These are phyloP conservation scores for Mormyrops attenuatus DNA, from an alignment of 2,797 vertebrate genomes.

Conservation along the genomic window DNA sequence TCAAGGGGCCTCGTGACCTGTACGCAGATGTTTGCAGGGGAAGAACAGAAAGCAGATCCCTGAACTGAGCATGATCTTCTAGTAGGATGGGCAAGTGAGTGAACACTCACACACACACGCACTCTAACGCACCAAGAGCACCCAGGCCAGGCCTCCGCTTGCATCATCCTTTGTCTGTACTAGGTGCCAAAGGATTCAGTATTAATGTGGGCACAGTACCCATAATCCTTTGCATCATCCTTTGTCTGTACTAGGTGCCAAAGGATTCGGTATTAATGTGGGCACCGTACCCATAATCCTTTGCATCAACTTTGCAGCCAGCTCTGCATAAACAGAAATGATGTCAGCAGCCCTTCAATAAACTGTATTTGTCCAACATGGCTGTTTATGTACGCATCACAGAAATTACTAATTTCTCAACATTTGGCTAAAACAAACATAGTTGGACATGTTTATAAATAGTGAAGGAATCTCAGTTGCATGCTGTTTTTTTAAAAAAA, in stretches of 20 bases:
- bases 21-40: constrained; percentile 16
- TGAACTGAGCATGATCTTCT: constrained; percentile 26
- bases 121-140: constrained; percentile 30
- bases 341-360: constrained; percentile 31
- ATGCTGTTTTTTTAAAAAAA: constrained; percentile 31
- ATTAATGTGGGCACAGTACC: constrained; percentile 35
- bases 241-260: constrained; percentile 38
- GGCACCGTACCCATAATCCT: constrained; percentile 33
- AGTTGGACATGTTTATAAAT: constrained; percentile 58
- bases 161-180: constrained; percentile 31
- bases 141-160: constrained; percentile 23
- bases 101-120: constrained; percentile 21
- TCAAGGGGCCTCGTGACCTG: neutral
- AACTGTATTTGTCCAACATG: constrained; percentile 36
- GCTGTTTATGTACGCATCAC: constrained; percentile 40
- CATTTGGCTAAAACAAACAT: constrained; percentile 53
- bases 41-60: constrained; percentile 2
- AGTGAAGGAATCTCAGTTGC: constrained; percentile 46
- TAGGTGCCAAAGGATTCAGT: constrained; percentile 34
- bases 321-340: constrained; percentile 42
- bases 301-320: constrained; percentile 33
- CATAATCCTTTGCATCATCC: constrained; percentile 26
- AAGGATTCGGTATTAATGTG: constrained; percentile 33
- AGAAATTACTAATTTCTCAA: constrained; percentile 47
- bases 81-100: constrained; percentile 25